Base-by-base conservation (phyloP, 2,113 vertebrate species). In the Anhinga anhinga region DNA sequence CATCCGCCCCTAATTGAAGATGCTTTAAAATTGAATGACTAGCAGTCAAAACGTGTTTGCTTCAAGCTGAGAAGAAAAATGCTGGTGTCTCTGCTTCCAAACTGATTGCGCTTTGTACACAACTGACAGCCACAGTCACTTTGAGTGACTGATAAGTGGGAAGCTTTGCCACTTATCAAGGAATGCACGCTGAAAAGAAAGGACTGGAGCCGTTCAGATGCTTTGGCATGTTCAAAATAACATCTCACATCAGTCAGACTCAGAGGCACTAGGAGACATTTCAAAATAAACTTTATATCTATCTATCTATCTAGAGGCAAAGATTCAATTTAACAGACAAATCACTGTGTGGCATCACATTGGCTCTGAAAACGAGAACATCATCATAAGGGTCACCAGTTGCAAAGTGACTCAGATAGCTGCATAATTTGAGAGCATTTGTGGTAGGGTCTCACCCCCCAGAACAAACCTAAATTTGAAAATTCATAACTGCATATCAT, bases 11-110 rank as follows among this genome's bases (percentile, higher is more conserved):
- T 98, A 98, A 98, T 98, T 98, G 98, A 98, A 97, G 98, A 98
- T 97, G 98, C 98, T 98, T 98, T 98, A 98, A 98, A 98, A 98
- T 98, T 98, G 98, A 98, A 98, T 98, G 98, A 98, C 98, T 98
- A 98, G 98, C 98, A 98, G 98, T 98, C 98, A 98, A 98, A 98
- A 98, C 94, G 98, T 98, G 98, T 98, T 98, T 98, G 98, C 98
- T 98, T 98, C 98, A 98, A 98, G 97, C 98, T 98, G 98, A 98
- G 98, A 98, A 98, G 98, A 98, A 98, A 98, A 98, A 98, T 98
- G 97, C 98, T 97, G 97, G 98, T 98, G 98, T 98, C 98, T 98
- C 92, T 97, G 91, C 98, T 98, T 98, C 97, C 97, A 98, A 98
- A 98, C 97, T 98, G 98, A 98, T 98, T 98, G 97, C 96, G 97